Base-by-base conservation (phyloP, 1,140 invertebrate species). In the Eulimnadia texana region DNA sequence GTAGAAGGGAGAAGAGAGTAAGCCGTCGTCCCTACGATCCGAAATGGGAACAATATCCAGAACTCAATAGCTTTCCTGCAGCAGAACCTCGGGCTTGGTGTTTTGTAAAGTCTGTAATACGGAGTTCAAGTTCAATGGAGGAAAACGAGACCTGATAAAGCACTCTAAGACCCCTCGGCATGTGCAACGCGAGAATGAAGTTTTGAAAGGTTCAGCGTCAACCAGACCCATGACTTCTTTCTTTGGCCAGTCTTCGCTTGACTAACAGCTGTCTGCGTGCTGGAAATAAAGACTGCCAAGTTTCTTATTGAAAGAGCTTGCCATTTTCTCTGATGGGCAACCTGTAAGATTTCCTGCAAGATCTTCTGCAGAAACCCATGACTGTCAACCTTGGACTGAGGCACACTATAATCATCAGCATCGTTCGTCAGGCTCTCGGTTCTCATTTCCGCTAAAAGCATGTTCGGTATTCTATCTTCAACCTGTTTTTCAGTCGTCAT, bases 271-370 rank as follows among this genome's bases (percentile, higher is more conserved):
- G 13, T n/a, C 19, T 16, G 56, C n/a, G n/a, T 23, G 33, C 24
- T 29, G 24, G 27, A 58, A 29, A 25, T 25, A 22, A 58, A 28
- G 1, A 58, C 33, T 16, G 56, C 13, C 9, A 19, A 19, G 22
- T 33, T 58, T 58, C 56, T 58, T 13, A 20, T 58, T 9, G n/a
- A 58, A 29, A 27, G 20, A 58, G n/a, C 20, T 29, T 58, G 33
- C 27, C 27, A 9, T 58, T 29, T 58, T 29, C 56, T 10, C 6
- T 58, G 24, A n/a, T n/a, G 13, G 25, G 6, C n/a, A n/a, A n/a
- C n/a, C n/a, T n/a, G n/a, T n/a, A n/a, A n/a, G n/a, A n/a, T n/a
- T n/a, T n/a, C n/a, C n/a, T n/a, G n/a, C n/a, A n/a, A n/a, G n/a
- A n/a, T n/a, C n/a, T n/a, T n/a, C n/a, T n/a, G n/a, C n/a, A n/a